Base-by-base conservation (phyloP, 2,113 vertebrate species). In the Addax nasomaculatus region DNA sequence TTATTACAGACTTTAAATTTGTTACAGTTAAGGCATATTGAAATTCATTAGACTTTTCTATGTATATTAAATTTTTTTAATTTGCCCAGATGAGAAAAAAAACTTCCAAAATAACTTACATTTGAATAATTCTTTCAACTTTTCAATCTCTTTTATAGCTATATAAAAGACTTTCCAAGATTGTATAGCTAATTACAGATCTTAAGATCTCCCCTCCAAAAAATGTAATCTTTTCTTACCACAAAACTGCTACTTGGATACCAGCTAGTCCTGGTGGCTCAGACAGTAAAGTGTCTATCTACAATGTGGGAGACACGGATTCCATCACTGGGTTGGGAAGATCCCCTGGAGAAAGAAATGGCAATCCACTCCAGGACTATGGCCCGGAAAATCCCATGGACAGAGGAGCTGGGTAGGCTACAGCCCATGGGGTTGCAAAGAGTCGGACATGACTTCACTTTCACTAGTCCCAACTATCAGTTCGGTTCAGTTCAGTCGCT, bases 1-100 rank as follows among this genome's bases (percentile, higher is more conserved):
- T 87, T 58, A 95, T 36, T 97, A 27, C 73, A 76, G 92, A 93
- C 92, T 97, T 94, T 96, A 89, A 95, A 97, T 96, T 88, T 96
- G 76, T 53, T 92, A 95, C n/a, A 81, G 53, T 95, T 76, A 95
- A 96, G 36, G 29, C 73, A 90, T 60, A 89, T 78, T 92, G 39
- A 92, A 95, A 92, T 87, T 87, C 86, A 79, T 12, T 47, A 93
- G 16, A 64, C 85, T 95, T 97, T 97, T 83, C 57, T 95, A 29
- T 76, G 57, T 70, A 57, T 89, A 86, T 95, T 91, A 97, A 93
- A 85, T 23, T 2, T 19, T 67, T n/a, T 2, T 70, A 93, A 95
- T 85, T 89, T 96, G 80, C 76, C 53, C 19, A 14, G 1, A 39
- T 85, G 12, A 33, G 0, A 51, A 39, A 78, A 58, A 91, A 91